Conservation (phyloP, 2,797 vertebrate species). For the Schizothorax lantsangensis region DNA sequence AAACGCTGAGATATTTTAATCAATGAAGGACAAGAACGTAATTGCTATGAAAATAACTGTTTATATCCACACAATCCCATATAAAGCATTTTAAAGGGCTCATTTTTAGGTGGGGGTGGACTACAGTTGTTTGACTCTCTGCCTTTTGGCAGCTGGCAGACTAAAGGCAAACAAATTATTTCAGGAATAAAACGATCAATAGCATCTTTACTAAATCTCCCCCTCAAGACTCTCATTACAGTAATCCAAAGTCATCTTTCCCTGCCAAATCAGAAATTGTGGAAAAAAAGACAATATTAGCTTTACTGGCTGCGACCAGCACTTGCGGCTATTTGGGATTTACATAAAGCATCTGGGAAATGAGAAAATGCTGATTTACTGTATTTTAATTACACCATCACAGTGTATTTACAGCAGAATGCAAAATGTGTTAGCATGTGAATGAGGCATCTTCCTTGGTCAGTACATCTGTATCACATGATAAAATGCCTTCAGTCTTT, state of each 20-base stretch:
- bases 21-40: background rate
- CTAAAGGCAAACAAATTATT: conserved; percentile 75
- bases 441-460: background rate
- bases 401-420: background rate
- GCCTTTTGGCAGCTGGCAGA: conserved; percentile 71
- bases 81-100: background rate
- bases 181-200: conserved; percentile 76
- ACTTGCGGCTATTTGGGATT: background rate
- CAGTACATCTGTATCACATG: background rate
- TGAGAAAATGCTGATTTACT: background rate
- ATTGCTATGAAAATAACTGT: background rate
- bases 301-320: background rate
- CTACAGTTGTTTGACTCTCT: conserved; percentile 16
- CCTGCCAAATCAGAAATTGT: conserved; percentile 60
- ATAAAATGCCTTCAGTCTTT: background rate
- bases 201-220: conserved; percentile 73
- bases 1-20: background rate
- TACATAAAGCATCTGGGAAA: background rate
- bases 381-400: background rate
- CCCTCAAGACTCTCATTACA: conserved; percentile 64
- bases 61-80: background rate
- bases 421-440: background rate
- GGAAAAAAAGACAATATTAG: conserved; percentile 58
- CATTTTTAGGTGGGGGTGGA: background rate
- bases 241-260: conserved; percentile 66